Percentiles rank a stretch among this genome's conserved stretches.
Evolutionary conservation across 2,797 vertebrate genomes (phyloP).

Genomic region (Sebastiscus albofasciatus): DNA sequence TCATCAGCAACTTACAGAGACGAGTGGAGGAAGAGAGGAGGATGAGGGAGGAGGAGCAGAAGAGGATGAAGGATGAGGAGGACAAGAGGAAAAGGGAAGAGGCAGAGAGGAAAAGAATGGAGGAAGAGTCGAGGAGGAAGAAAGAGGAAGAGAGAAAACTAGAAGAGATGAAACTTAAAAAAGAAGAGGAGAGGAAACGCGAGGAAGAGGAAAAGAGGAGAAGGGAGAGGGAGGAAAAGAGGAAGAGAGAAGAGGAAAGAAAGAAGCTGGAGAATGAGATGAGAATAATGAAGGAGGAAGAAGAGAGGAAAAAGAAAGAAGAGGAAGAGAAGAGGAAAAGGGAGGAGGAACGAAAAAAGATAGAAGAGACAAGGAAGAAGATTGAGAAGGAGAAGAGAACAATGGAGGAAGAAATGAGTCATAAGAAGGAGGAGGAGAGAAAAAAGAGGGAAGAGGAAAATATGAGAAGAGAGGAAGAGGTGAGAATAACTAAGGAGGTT

Average conservation of each 20-base stretch:
- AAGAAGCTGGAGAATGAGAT: constrained; percentile 61
- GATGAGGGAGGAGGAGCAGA: constrained; percentile 73
- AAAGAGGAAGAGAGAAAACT: constrained; percentile 44
- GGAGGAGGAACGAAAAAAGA: constrained; percentile 10
- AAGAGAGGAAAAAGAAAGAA: constrained; percentile 38
- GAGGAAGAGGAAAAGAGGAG: constrained; percentile 40
- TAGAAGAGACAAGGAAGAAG: neutral
- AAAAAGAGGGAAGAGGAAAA: neutral
- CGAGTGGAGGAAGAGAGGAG: constrained; percentile 84
- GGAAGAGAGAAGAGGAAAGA: neutral
- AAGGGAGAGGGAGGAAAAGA: constrained; percentile 42
- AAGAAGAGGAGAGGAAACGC: constrained; percentile 20
- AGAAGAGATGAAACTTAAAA: too few relatives aligned
- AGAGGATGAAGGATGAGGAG: constrained; percentile 65
- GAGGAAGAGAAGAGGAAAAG: neutral
- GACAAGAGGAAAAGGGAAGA: constrained; percentile 58
- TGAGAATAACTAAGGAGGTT: neutral
- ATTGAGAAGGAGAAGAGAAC: neutral
- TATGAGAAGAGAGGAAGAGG: neutral
- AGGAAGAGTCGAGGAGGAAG: constrained; percentile 59
- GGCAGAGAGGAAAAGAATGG: constrained; percentile 72
- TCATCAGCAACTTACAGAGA: constrained; percentile 81
- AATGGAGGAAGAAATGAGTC: constrained; percentile 63
- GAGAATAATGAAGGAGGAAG: constrained; percentile 67
- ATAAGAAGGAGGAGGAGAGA: constrained; percentile 57